Percentiles rank a stretch among this genome's conserved stretches.
phyloP scores from a whole-genome alignment of 2,113 vertebrate genomes.

The Fulmarus glacialis region DNA sequence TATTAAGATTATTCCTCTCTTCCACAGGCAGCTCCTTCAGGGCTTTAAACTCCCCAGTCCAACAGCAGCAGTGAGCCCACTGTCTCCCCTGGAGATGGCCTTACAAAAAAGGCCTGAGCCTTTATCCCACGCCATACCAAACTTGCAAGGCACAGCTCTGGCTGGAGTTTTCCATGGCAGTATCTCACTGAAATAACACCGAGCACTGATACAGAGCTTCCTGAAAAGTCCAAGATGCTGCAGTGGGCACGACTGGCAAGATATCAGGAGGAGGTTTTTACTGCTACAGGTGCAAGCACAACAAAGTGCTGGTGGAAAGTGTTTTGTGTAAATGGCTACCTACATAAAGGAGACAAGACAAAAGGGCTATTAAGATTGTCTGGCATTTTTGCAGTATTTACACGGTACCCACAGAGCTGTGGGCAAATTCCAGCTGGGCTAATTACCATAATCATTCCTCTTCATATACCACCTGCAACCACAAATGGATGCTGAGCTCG shows the following conservation, averaged over 20 bases:
- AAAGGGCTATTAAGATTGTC: background rate
- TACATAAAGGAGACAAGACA: background rate
- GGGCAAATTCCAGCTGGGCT: slow-evolving; percentile 47
- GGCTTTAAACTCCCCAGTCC: background rate
- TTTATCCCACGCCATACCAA: background rate
- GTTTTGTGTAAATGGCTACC: background rate
- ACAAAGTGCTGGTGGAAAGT: background rate
- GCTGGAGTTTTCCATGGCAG: background rate
- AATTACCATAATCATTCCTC: slow-evolving; percentile 24
- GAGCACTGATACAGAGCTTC: background rate
- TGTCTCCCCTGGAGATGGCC: background rate
- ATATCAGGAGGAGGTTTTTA: background rate
- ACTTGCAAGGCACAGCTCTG: background rate
- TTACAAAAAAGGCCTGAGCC: background rate
- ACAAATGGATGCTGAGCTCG: background rate
- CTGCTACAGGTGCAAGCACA: background rate
- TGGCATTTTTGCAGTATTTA: slow-evolving; percentile 24
- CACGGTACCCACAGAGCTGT: slow-evolving; percentile 11
- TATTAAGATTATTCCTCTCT: background rate
- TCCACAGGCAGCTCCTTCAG: background rate
- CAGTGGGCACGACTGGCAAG: background rate
- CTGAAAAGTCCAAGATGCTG: background rate
- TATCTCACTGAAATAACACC: background rate
- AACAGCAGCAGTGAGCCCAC: background rate
- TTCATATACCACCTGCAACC: slow-evolving; percentile 22